Base-by-base conservation (phyloP, 2,113 vertebrate species). In the Neolamprologus cancellatus region DNA sequence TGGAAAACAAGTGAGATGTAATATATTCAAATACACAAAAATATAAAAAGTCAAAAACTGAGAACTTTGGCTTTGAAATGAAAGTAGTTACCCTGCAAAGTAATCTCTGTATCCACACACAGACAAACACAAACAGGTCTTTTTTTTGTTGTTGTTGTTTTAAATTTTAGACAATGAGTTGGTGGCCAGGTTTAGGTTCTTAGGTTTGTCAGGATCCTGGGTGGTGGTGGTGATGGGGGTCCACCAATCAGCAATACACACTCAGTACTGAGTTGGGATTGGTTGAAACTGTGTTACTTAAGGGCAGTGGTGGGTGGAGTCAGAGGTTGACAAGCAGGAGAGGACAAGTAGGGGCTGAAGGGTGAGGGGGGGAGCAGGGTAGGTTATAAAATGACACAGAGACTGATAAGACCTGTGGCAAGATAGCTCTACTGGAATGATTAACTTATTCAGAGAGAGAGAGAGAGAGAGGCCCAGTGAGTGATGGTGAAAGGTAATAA, bases 301-400 rank as follows among this genome's bases (percentile, higher is more conserved):
- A 15, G 78, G 74, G 32, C 50, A 96, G 96, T 82, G 88, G 83
- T 83, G 78, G 82, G 91, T 4, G 83, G 89, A 84, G 90, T 84
- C 30, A 54, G 71, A 59, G 36, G 25, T 46, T 80, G 85, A 79
- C 66, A 80, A 57, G 85, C 52, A 81, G 53, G 81, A 79, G 48
- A 23, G 54, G 20, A 23, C 18, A 78, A 93, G 91, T 96, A 48
- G 28, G 41, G 66, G 53, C 23, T 25, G 34, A 34, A 14, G 8
- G 52, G 83, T 55, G 76, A 6, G 79, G 7, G 59, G 86, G 85
- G 79, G 82, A 57, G 82, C 52, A 81, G 95, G 91, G 96, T 95
- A 96, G 96, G 98, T 98, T 98, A 97, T 98, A 99, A 98, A 99
- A 96, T 97, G 97, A 97, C 97, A 98, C 97, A 97, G 95, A 89